phyloP scores from a whole-genome alignment of 2,888 invertebrate genomes.

The Orchesella flavescens region DNA sequence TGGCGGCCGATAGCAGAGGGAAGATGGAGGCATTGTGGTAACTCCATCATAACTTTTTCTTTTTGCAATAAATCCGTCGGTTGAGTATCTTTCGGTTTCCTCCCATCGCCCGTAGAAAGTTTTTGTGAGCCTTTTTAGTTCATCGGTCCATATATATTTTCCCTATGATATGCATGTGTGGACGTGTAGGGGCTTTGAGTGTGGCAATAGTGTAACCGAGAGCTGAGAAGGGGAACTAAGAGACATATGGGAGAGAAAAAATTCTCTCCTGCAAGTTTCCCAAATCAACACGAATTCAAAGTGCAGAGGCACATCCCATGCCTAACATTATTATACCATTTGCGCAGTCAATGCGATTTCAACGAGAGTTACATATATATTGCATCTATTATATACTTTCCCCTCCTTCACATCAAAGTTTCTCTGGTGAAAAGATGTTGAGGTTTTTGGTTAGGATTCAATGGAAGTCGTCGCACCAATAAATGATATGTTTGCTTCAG shows the following conservation, averaged over 20 bases:
- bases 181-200: too few relatives aligned
- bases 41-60: conserved; percentile 9
- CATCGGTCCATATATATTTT: too few relatives aligned
- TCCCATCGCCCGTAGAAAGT: conserved; percentile 11
- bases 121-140: neutral
- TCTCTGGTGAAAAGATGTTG: too few relatives aligned
- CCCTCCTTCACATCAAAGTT: too few relatives aligned
- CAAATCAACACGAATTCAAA: conserved; percentile 5
- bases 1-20: too few relatives aligned
- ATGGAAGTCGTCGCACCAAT: neutral
- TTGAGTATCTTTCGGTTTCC: conserved; percentile 15
- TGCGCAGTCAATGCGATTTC: neutral
- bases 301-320: neutral
- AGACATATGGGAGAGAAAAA: neutral
- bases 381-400: neutral
- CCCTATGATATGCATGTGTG: too few relatives aligned
- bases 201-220: neutral
- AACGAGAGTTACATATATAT: neutral
- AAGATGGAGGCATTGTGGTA: neutral
- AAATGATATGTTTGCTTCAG: neutral
- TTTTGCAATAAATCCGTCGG: conserved; percentile 18
- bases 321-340: neutral
- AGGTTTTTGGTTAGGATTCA: too few relatives aligned
- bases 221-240: neutral
- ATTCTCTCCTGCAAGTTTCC: neutral